Evolutionary conservation across 2,888 invertebrate genomes (phyloP).

Genomic region (Clitarchus hookeri): DNA sequence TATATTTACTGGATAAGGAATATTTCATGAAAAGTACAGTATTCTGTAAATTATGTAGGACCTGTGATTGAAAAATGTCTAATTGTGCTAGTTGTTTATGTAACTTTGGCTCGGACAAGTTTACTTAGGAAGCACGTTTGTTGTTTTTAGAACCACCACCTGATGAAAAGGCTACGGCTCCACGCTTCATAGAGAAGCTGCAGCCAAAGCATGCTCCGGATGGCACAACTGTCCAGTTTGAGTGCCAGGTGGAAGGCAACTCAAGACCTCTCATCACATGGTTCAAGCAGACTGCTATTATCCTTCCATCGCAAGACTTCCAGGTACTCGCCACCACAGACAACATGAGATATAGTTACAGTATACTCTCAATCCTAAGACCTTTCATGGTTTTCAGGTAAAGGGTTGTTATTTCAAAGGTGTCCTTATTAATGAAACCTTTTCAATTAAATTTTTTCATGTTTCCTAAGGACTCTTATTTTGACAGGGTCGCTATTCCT

Average conservation of each 20-base stretch:
- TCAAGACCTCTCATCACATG: conserved; percentile 96
- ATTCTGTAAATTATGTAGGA: no score
- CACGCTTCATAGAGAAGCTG: conserved; percentile 82
- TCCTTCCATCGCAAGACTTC: conserved; percentile 88
- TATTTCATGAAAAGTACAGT: no score
- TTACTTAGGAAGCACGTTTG: no score
- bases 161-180: conserved; percentile 78
- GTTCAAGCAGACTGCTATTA: conserved; percentile 92
- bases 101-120: no score
- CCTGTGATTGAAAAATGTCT: no score
- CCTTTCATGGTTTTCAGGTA: not conserved
- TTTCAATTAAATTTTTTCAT: no score
- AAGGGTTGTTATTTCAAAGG: not conserved
- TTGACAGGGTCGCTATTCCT: no score
- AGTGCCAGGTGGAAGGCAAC: conserved; percentile 93
- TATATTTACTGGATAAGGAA: no score
- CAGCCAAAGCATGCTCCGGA: conserved; percentile 86
- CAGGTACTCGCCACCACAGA: conserved; percentile 56
- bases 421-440: not conserved
- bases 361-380: not conserved
- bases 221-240: conserved; percentile 93
- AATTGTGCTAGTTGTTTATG: no score
- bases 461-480: no score
- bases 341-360: not conserved
- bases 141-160: conserved; percentile 69